phyloP scores from a whole-genome alignment of 2,113 vertebrate genomes.

The Protomyctophum bolini region DNA sequence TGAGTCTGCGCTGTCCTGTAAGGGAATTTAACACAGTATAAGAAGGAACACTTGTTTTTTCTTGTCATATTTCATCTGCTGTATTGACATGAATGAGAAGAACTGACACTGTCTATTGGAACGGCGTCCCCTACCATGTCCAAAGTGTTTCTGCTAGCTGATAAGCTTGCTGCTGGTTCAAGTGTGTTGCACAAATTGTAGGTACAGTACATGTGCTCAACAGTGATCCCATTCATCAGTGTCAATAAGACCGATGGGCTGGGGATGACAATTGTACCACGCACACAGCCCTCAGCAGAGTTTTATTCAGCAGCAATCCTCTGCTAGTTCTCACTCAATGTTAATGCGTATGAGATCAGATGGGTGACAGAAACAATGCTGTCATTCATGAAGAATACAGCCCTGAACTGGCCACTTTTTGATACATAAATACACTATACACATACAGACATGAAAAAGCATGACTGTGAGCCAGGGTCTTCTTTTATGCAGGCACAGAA shows the following conservation, averaged over 20 bases:
- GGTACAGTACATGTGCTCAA: neutral
- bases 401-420: conserved; percentile 33
- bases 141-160: no score
- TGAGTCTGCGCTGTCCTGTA: neutral
- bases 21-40: neutral
- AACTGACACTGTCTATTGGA: neutral
- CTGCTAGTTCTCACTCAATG: conserved; percentile 46
- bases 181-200: neutral
- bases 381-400: conserved; percentile 23
- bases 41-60: neutral
- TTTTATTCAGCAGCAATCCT: conserved; percentile 54
- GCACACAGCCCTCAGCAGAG: conserved; percentile 48
- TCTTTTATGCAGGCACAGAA: conserved; percentile 28
- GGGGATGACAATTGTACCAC: neutral
- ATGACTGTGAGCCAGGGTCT: neutral
- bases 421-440: conserved; percentile 22
- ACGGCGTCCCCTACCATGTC: no score
- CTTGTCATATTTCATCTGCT: neutral
- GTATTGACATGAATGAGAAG: neutral
- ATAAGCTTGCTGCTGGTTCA: neutral
- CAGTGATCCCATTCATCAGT: neutral
- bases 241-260: neutral
- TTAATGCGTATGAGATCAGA: conserved; percentile 54
- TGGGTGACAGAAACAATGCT: conserved; percentile 34
- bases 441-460: conserved; percentile 29